Base-by-base conservation (phyloP, 2,888 invertebrate genomes). In the Lymantria dispar region DNA sequence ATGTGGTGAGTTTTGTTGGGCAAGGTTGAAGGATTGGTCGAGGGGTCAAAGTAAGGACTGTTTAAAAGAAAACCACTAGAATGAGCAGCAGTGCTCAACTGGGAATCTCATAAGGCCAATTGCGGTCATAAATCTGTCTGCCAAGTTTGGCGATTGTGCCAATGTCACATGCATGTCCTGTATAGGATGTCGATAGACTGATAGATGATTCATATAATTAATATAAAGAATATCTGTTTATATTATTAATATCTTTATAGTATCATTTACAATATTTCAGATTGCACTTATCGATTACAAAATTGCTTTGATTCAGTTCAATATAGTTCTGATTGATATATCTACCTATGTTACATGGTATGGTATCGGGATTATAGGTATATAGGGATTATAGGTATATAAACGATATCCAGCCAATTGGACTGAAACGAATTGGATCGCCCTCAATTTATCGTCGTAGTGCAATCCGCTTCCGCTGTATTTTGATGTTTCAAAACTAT, bases 401-500 rank as follows among this genome's bases (percentile, higher is more conserved):
- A 85, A 85, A 85, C 85, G 88, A 86, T 87, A 87, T 80, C 81
- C 85, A 78, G 80, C 83, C 88, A 89, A 89, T 89, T 87, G 87
- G 88, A 88, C 84, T 88, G 89, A 85, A 89, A 88, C 89, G 87
- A 88, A 90, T 89, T 87, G 89, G 83, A 81, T 86, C 85, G 88
- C 87, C 85, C 90, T 88, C 90, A 78, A 84, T 88, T 87, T 83
- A 83, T 79, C 74, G 73, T 70, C 70, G 81, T 78, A 75, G 69
- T 76, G 77, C 83, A 80, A 78, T 74, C 71, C 76, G 79, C 83
- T 82, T 83, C 85, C 83, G 82, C 64, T 85, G 86, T 86, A 85
- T 83, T 85, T 87, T 81, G 74, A 72, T 69, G 77, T 77, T 79
- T 72, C 62, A 68, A 70, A 63, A 60, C 60, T 61, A 55, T 60